A percentile compares a stretch with the other conserved stretches of the same genome.
Conservation (phyloP, 2,888 invertebrate species). For the Aleiodes alternator region DNA sequence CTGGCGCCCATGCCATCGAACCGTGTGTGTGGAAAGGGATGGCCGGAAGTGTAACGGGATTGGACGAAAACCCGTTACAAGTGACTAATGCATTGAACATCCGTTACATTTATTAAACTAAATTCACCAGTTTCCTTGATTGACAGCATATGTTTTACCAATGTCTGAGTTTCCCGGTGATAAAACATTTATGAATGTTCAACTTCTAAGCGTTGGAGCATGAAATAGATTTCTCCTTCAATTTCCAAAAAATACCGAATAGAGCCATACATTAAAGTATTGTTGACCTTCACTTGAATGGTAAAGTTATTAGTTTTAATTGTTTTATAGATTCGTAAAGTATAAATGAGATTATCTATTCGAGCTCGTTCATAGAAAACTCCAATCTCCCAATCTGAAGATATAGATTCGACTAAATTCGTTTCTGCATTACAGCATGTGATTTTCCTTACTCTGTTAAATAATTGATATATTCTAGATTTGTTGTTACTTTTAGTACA, state of each 20-base stretch:
- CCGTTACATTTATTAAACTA: conserved; percentile 27
- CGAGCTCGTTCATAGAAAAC: too few species aligned
- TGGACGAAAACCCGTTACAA: too few species aligned
- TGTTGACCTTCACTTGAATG: conserved; percentile 24
- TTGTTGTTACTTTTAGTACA: too few species aligned
- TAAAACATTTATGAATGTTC: conserved; percentile 33
- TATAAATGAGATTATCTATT: conserved; percentile 45
- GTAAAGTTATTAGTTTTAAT: conserved; percentile 43
- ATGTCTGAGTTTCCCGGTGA: conserved; percentile 18
- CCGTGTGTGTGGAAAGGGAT: too few species aligned
- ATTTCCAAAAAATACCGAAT: conserved; percentile 31
- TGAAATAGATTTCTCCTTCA: conserved; percentile 31
- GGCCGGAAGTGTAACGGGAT: too few species aligned
- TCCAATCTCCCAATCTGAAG: too few species aligned
- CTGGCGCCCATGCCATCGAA: too few species aligned
- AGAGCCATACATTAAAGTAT: conserved; percentile 39
- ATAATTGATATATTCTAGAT: too few species aligned
- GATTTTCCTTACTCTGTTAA: too few species aligned
- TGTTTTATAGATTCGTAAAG: conserved; percentile 43
- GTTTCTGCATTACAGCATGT: too few species aligned
- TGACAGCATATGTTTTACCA: conserved; percentile 38
- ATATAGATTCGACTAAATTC: too few species aligned
- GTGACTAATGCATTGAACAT: conserved; percentile 21
- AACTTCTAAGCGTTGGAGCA: conserved; percentile 30
- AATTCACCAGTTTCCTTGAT: conserved; percentile 24